These are phyloP conservation scores for Nematolebias whitei DNA, from an alignment of 2,113 vertebrate genomes.

Conservation along the genomic window DNA sequence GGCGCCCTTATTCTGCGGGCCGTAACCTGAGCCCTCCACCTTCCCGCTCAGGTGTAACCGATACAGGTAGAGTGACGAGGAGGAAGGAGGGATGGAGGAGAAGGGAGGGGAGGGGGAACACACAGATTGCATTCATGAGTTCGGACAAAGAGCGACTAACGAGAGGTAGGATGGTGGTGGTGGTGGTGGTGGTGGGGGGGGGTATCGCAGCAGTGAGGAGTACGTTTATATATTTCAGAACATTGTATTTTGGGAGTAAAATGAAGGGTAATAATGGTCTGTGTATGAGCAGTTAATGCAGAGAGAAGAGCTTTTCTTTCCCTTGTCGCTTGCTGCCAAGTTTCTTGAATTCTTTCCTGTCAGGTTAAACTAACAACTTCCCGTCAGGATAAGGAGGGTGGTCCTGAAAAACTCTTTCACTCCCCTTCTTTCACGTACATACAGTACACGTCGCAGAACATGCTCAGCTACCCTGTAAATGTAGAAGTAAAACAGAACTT, in stretches of 20 bases:
- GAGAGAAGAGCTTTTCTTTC: slow-evolving; percentile 67
- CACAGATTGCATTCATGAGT: slow-evolving; percentile 72
- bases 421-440: slow-evolving; percentile 7
- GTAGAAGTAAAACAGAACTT: slow-evolving; percentile 23
- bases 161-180: slow-evolving; percentile 28
- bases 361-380: slow-evolving; percentile 93
- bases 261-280: slow-evolving; percentile 50
- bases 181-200: slow-evolving; percentile 8
- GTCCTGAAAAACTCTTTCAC: slow-evolving; percentile 67
- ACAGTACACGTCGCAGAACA: slow-evolving; percentile 41
- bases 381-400: slow-evolving; percentile 81
- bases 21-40: slow-evolving; percentile 67
- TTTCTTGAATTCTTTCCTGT: slow-evolving; percentile 84
- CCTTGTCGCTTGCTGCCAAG: slow-evolving; percentile 78
- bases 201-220: slow-evolving; percentile 30
- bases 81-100: slow-evolving; percentile 14
- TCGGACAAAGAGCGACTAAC: slow-evolving; percentile 73
- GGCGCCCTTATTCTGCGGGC: slow-evolving; percentile 75
- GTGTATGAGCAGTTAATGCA: slow-evolving; percentile 79
- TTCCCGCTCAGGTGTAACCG: slow-evolving; percentile 79
- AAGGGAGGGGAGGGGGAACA: slow-evolving; percentile 22
- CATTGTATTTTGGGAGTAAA: slow-evolving; percentile 23
- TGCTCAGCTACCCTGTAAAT: slow-evolving; percentile 16
- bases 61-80: slow-evolving; percentile 77
- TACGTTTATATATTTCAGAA: too few species aligned